A percentile compares a stretch with the other conserved stretches of the same genome.
Evolutionary conservation across 2,888 invertebrate genomes (phyloP).

Genomic region (Drosophila mercatorum): DNA sequence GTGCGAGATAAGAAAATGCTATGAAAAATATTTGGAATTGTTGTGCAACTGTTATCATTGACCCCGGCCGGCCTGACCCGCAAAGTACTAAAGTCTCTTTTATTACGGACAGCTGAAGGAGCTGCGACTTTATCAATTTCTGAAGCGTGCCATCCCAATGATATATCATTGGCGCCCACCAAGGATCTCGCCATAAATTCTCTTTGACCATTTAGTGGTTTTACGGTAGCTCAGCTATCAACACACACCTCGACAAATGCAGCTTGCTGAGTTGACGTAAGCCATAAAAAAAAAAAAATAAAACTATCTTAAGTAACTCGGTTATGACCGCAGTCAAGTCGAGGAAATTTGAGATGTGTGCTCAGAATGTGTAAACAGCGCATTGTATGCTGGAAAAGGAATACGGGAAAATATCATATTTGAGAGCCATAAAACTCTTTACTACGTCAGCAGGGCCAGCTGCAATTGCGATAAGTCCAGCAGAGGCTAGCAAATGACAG

Average conservation of each 20-base stretch:
- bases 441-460: constrained; percentile 7
- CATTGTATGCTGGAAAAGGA: neutral
- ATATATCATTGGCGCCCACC: constrained; percentile 27
- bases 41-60: constrained; percentile 38
- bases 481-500: neutral
- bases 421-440: constrained; percentile 13
- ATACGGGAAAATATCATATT: constrained; percentile 3
- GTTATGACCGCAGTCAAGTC: constrained; percentile 6
- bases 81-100: constrained; percentile 29
- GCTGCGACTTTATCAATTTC: constrained; percentile 37
- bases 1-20: constrained; percentile 18
- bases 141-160: constrained; percentile 51
- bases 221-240: constrained; percentile 50
- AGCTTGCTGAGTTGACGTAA: constrained; percentile 44
- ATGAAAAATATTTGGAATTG: constrained; percentile 4
- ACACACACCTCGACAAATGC: constrained; percentile 26
- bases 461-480: constrained; percentile 23
- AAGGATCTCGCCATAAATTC: constrained; percentile 45
- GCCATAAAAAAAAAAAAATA: constrained; percentile 7
- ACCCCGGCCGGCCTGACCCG: constrained; percentile 31
- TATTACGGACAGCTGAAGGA: constrained; percentile 46
- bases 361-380: neutral
- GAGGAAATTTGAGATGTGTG: constrained; percentile 18
- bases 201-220: constrained; percentile 48
- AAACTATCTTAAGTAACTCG: constrained; percentile 11